Evolutionary conservation across 1,140 invertebrate genomes (phyloP).

Genomic region (Aphaenogaster rudis): DNA sequence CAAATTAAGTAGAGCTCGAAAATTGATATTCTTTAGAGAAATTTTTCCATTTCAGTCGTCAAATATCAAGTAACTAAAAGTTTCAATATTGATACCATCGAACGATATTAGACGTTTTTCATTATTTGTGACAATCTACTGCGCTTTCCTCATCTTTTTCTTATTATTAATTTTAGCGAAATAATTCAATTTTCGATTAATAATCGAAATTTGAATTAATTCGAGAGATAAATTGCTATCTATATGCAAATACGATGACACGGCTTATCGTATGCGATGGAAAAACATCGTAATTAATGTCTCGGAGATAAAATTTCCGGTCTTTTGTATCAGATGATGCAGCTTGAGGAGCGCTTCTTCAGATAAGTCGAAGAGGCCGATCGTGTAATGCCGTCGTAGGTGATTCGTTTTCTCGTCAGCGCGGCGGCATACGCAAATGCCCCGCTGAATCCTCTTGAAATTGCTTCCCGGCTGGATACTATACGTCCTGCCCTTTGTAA

Average conservation of each 20-base stretch:
- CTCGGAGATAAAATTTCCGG: background rate
- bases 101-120: background rate
- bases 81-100: background rate
- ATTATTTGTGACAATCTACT: background rate
- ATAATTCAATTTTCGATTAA: background rate
- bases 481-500: slow-evolving; percentile 40
- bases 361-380: slow-evolving; percentile 42
- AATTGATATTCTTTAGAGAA: background rate
- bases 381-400: slow-evolving; percentile 18
- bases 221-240: background rate
- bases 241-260: background rate
- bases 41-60: background rate
- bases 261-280: background rate
- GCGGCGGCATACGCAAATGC: slow-evolving; percentile 24
- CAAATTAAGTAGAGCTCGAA: slow-evolving; percentile 6
- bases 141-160: background rate
- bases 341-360: background rate
- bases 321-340: slow-evolving; percentile 8
- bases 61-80: background rate
- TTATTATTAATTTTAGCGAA: background rate
- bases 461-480: slow-evolving; percentile 48
- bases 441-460: slow-evolving; percentile 51
- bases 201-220: background rate
- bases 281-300: background rate
- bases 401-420: slow-evolving; percentile 34